Conservation (phyloP, 2,797 vertebrate genomes). For the Crenuchus spilurus region DNA sequence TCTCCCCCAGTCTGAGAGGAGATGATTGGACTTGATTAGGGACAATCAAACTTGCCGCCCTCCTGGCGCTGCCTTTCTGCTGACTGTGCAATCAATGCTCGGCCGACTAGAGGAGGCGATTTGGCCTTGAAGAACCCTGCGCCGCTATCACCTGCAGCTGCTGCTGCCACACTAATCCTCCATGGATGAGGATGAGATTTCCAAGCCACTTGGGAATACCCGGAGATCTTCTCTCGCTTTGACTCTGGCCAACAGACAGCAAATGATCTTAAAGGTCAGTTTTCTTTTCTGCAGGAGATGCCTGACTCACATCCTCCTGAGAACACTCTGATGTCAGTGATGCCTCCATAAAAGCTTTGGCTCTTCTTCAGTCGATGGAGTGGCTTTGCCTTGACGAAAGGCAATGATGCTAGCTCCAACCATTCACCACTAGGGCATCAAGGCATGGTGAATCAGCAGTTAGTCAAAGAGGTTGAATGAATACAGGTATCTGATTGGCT, state of each 20-base stretch:
- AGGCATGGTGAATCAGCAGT: too few species aligned
- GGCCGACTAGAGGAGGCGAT: constrained; percentile 44
- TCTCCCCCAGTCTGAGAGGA: constrained; percentile 42
- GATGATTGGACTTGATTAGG: constrained; percentile 61
- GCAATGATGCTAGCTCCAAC: not conserved
- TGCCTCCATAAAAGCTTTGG: not conserved
- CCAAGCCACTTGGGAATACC: not conserved
- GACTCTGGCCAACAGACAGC: not conserved
- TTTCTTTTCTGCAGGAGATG: not conserved
- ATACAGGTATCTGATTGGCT: too few species aligned
- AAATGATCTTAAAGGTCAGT: not conserved
- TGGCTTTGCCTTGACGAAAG: not conserved
- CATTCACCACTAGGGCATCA: not conserved
- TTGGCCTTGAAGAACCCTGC: constrained; percentile 37
- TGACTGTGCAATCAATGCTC: constrained; percentile 59
- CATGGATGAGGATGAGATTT: constrained; percentile 10
- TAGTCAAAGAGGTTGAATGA: too few species aligned
- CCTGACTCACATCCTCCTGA: not conserved
- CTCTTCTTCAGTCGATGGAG: not conserved
- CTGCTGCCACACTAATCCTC: constrained; percentile 20
- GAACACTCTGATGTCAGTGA: not conserved
- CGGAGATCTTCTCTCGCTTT: constrained; percentile 14
- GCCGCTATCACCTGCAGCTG: constrained; percentile 41
- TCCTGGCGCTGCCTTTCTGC: constrained; percentile 42
- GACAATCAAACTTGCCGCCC: constrained; percentile 52